phyloP scores from a whole-genome alignment of 2,888 invertebrate genomes.

The Dilophus febrilis region DNA sequence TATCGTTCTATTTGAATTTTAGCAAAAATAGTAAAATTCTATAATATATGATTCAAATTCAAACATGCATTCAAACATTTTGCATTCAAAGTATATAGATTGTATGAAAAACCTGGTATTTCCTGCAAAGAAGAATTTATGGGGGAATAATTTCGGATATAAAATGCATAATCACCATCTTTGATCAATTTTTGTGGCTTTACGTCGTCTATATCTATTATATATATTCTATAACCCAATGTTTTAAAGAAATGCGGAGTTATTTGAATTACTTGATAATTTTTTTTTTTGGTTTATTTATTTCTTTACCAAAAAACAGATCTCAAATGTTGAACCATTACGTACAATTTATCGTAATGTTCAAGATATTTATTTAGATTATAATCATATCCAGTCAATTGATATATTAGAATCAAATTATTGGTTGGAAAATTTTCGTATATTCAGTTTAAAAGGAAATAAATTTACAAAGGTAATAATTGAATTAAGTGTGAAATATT shows the following conservation, averaged over 20 bases:
- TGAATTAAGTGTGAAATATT: slow-evolving; percentile 1
- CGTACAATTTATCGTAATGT: slow-evolving; percentile 45
- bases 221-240: background rate
- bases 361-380: slow-evolving; percentile 57
- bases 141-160: too few relatives aligned
- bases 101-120: too few relatives aligned
- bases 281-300: slow-evolving; percentile 1
- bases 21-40: too few relatives aligned
- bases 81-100: too few relatives aligned
- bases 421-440: slow-evolving; percentile 61
- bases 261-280: background rate
- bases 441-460: slow-evolving; percentile 61
- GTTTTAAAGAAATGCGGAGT: background rate
- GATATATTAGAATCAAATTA: slow-evolving; percentile 56
- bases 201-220: too few relatives aligned
- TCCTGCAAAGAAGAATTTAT: too few relatives aligned
- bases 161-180: too few relatives aligned
- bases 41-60: too few relatives aligned
- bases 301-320: slow-evolving; percentile 29
- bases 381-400: slow-evolving; percentile 50
- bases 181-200: too few relatives aligned
- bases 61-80: too few relatives aligned
- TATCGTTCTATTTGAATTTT: too few relatives aligned
- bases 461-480: slow-evolving; percentile 45
- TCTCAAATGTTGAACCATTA: slow-evolving; percentile 49